Evolutionary conservation across 2,797 vertebrate species (phyloP).

Genomic region (Cyclura pinguis): DNA sequence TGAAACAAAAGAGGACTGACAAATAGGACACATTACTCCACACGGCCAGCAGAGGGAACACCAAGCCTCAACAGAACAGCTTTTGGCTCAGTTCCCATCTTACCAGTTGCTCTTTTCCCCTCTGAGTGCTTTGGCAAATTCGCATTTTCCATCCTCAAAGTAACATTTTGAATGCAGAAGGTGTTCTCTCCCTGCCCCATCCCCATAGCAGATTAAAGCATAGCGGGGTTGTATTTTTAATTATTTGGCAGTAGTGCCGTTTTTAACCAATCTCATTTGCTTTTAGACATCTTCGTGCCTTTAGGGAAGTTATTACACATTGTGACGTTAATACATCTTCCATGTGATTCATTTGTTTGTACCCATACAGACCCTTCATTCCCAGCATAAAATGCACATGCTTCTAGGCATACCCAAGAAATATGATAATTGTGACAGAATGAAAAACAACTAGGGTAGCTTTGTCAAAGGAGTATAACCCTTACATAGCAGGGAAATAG

Average conservation of each 20-base stretch:
- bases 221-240: slow-evolving; percentile 6
- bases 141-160: not conserved
- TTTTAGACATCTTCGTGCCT: slow-evolving; percentile 29
- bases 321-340: slow-evolving; percentile 23
- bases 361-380: slow-evolving; percentile 29
- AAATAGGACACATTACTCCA: not conserved
- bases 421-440: slow-evolving; percentile 25
- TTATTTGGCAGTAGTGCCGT: not conserved
- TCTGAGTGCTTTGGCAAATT: not conserved
- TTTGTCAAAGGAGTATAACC: slow-evolving; percentile 7
- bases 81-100: not conserved
- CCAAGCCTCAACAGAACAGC: not conserved
- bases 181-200: not conserved
- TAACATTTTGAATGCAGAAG: slow-evolving; percentile 15
- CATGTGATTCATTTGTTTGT: slow-evolving; percentile 57
- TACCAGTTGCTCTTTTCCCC: not conserved
- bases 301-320: not conserved
- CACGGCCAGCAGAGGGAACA: not conserved
- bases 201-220: not conserved
- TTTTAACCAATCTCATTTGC: slow-evolving; percentile 14
- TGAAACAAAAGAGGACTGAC: not conserved
- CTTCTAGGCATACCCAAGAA: slow-evolving; percentile 53
- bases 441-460: not conserved
- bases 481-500: slow-evolving; percentile 4
- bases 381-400: slow-evolving; percentile 49